Percentiles rank a stretch among this genome's conserved stretches.
These are phyloP conservation scores for cat (Felis catus) DNA, from an alignment of 2,113 vertebrate species.

Conservation along the genomic window DNA sequence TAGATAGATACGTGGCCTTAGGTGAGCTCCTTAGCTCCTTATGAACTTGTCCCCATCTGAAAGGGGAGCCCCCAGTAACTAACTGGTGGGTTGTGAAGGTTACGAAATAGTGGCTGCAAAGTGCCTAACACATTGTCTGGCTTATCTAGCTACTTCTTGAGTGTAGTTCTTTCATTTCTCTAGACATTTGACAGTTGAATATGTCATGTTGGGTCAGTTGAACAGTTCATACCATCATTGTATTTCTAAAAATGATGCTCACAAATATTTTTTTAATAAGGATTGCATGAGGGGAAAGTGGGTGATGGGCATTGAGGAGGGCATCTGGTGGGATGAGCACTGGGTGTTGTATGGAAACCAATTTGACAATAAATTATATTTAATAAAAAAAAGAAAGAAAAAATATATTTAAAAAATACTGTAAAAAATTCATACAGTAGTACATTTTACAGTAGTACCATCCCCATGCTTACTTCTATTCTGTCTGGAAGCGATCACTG, in stretches of 20 bases:
- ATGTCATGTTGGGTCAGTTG: neutral
- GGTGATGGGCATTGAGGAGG: too few species aligned
- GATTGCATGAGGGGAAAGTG: neutral
- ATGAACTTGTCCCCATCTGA: neutral
- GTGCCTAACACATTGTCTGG: neutral
- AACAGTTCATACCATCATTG: neutral
- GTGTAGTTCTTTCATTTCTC: neutral
- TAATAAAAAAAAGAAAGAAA: too few species aligned
- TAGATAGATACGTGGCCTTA: neutral
- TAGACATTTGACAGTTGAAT: neutral
- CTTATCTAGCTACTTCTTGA: neutral
- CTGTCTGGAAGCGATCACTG: neutral
- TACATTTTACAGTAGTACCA: neutral
- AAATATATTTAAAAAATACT: too few species aligned
- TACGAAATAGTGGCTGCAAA: neutral
- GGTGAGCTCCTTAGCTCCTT: neutral
- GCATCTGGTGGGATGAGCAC: too few species aligned
- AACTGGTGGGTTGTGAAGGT: neutral
- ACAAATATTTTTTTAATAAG: neutral
- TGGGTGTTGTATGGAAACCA: too few species aligned
- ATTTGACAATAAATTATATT: too few species aligned
- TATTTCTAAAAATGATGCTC: constrained; percentile 1
- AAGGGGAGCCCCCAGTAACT: neutral
- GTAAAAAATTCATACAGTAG: neutral
- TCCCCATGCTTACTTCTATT: neutral